Conservation (phyloP, 2,888 invertebrate genomes). For the Fragum whitleyi region DNA sequence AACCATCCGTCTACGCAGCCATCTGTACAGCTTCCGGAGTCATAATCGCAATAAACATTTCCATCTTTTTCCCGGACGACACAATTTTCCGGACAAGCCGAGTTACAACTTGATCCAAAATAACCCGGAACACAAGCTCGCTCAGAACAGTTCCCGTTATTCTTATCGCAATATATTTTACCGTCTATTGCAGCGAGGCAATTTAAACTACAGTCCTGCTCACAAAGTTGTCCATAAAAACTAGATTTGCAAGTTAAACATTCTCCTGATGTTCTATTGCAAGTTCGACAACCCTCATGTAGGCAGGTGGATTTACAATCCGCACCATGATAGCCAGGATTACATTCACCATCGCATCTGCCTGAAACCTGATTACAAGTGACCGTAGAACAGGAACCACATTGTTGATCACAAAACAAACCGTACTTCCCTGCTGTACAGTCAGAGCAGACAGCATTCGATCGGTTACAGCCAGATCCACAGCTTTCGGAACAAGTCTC, state of each 20-base stretch:
- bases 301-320: conserved; percentile 38
- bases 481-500: background rate
- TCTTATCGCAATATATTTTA: conserved; percentile 37
- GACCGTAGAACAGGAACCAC: conserved; percentile 26
- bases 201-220: conserved; percentile 26
- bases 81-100: conserved; percentile 10
- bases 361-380: conserved; percentile 43
- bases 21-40: conserved; percentile 35
- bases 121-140: conserved; percentile 2
- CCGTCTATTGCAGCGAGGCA: conserved; percentile 20
- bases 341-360: conserved; percentile 39
- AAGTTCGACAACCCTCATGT: conserved; percentile 37
- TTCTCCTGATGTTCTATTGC: conserved; percentile 31
- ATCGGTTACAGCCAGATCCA: conserved; percentile 32
- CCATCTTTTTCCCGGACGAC: background rate
- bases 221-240: conserved; percentile 39
- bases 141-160: conserved; percentile 33
- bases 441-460: conserved; percentile 33
- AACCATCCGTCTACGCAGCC: conserved; percentile 46
- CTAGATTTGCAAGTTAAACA: conserved; percentile 44
- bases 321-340: conserved; percentile 34
- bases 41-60: background rate
- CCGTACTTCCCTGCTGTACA: conserved; percentile 45
- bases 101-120: background rate
- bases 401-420: conserved; percentile 24